These are phyloP conservation scores for Phortica okadai DNA, from an alignment of 2,888 invertebrate species.

Conservation along the genomic window DNA sequence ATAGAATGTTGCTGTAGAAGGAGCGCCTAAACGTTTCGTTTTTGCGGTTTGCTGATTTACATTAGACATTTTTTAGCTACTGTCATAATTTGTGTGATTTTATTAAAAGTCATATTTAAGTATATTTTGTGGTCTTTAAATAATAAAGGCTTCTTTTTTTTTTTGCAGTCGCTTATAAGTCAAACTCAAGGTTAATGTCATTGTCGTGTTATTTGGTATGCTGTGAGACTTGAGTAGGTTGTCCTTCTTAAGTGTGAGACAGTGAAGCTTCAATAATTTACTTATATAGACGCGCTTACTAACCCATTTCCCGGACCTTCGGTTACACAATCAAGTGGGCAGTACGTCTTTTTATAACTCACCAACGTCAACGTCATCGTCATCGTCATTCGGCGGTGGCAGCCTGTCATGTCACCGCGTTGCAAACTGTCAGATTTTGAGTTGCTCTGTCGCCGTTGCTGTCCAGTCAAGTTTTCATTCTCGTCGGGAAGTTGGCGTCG, in stretches of 20 bases:
- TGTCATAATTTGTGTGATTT: conserved; percentile 15
- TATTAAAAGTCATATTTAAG: neutral
- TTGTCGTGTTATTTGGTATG: neutral
- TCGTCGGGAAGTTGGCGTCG: conserved; percentile 37
- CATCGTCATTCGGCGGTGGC: conserved; percentile 52
- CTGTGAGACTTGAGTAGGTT: neutral
- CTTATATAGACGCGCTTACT: neutral
- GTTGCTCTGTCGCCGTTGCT: conserved; percentile 56
- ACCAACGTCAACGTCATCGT: neutral
- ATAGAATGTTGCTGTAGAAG: neutral
- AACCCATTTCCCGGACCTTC: neutral
- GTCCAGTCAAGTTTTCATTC: neutral
- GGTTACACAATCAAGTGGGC: neutral
- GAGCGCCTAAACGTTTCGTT: neutral
- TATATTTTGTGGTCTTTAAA: neutral
- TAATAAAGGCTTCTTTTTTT: neutral
- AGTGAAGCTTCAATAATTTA: neutral
- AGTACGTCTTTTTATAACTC: neutral
- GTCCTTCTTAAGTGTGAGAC: neutral
- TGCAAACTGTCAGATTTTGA: conserved; percentile 71
- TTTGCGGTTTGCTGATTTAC: conserved; percentile 21
- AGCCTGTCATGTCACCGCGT: conserved; percentile 71
- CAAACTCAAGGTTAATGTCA: neutral
- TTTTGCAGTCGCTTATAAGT: neutral
- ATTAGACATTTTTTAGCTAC: conserved; percentile 17